phyloP scores from a whole-genome alignment of 2,888 invertebrate genomes.

The Hecatera dysodea region DNA sequence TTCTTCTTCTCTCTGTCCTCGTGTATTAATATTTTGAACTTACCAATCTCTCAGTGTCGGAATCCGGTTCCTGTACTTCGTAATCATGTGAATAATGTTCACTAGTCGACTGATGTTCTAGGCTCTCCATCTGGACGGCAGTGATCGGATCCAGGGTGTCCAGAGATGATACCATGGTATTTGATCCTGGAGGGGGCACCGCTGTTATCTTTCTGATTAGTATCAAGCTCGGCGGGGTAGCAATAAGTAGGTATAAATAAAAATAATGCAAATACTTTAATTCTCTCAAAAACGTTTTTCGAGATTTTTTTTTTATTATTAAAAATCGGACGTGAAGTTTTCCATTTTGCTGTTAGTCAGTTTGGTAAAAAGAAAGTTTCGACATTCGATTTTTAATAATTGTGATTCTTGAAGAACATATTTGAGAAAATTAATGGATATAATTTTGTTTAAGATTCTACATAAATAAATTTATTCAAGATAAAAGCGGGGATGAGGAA shows the following conservation, averaged over 20 bases:
- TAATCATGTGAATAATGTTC: conserved; percentile 87
- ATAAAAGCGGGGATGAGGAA: conserved; percentile 72
- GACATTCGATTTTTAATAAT: conserved; percentile 1
- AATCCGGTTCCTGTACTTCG: conserved; percentile 88
- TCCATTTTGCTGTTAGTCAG: conserved; percentile 23
- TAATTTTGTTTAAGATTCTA: conserved; percentile 32
- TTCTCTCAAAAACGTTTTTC: conserved; percentile 21
- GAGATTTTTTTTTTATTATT: neutral
- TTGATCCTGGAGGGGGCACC: conserved; percentile 92
- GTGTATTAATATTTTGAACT: conserved; percentile 59
- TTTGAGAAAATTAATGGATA: conserved; percentile 32
- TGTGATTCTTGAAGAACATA: neutral
- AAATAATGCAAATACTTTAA: conserved; percentile 28
- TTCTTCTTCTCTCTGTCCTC: conserved; percentile 5
- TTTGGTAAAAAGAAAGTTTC: conserved; percentile 31
- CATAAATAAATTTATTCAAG: conserved; percentile 36
- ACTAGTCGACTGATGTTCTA: conserved; percentile 87
- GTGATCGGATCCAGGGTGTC: conserved; percentile 92
- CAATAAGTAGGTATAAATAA: conserved; percentile 65
- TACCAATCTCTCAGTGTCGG: conserved; percentile 87
- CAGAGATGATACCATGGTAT: conserved; percentile 95
- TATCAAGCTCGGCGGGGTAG: conserved; percentile 86
- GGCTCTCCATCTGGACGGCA: conserved; percentile 87
- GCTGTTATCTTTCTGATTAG: conserved; percentile 90
- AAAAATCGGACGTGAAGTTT: conserved; percentile 9